These are phyloP conservation scores for Troglohyphantes excavatus DNA, from an alignment of 2,888 invertebrate species.

Conservation along the genomic window DNA sequence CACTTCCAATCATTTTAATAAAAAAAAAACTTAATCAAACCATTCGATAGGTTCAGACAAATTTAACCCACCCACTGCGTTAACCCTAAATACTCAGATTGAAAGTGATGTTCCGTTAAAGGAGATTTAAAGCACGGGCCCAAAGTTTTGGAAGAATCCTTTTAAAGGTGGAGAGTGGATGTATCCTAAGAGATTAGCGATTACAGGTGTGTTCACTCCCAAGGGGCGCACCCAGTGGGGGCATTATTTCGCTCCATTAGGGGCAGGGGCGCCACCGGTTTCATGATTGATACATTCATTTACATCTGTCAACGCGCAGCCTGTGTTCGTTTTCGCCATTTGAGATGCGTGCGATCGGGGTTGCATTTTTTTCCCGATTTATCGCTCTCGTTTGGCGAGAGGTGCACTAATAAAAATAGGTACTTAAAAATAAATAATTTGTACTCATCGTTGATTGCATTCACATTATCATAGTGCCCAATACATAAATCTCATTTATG, in stretches of 20 bases:
- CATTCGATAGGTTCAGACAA: background rate
- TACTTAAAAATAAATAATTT: too few relatives aligned
- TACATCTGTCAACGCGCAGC: constrained; percentile 77
- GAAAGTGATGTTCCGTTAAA: constrained; percentile 48
- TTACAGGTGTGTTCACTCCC: constrained; percentile 71
- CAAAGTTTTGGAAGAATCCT: constrained; percentile 62
- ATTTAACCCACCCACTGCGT: constrained; percentile 41
- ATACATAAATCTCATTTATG: too few relatives aligned
- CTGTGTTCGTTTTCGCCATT: constrained; percentile 72
- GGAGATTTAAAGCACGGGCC: constrained; percentile 60
- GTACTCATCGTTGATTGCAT: too few relatives aligned
- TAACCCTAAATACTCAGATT: constrained; percentile 36
- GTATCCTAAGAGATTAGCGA: constrained; percentile 72
- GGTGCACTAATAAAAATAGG: background rate
- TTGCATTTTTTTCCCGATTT: constrained; percentile 19
- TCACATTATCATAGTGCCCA: too few relatives aligned
- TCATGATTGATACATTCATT: constrained; percentile 78
- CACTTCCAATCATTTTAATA: too few relatives aligned
- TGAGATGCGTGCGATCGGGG: constrained; percentile 65
- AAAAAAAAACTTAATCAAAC: too few relatives aligned
- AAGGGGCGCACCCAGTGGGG: constrained; percentile 48
- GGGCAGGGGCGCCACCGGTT: constrained; percentile 66
- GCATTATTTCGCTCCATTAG: constrained; percentile 76
- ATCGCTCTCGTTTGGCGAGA: constrained; percentile 40
- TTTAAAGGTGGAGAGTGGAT: constrained; percentile 41